phyloP scores from a whole-genome alignment of 2,888 invertebrate species.

The Trileptium ribeirensis region DNA sequence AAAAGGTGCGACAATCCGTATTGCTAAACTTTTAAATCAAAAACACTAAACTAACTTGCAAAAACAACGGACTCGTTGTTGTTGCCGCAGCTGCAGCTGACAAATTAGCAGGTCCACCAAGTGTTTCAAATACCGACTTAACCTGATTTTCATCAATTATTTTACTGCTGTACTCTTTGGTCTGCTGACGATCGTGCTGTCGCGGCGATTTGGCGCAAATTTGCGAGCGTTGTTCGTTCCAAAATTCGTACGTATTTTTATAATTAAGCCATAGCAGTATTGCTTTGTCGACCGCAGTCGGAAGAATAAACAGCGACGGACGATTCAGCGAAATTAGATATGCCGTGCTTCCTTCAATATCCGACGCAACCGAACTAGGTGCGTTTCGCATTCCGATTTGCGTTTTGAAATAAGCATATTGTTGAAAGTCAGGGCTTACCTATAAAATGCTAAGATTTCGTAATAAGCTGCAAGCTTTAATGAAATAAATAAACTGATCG shows the following conservation, averaged over 20 bases:
- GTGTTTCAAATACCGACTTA: background rate
- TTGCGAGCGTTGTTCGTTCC: slow-evolving; percentile 77
- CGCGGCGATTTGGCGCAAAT: slow-evolving; percentile 1
- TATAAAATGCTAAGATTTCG: no score
- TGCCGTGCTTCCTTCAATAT: slow-evolving; percentile 24
- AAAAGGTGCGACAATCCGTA: background rate
- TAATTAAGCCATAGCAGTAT: slow-evolving; percentile 98
- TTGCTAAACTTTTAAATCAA: background rate
- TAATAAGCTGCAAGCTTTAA: no score
- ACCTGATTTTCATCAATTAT: background rate
- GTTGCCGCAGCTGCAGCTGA: no score
- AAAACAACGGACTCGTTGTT: slow-evolving; percentile 17
- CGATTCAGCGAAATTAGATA: slow-evolving; percentile 74
- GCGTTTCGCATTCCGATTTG: slow-evolving; percentile 63
- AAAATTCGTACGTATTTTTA: slow-evolving; percentile 97
- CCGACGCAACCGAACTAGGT: background rate
- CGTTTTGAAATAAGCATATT: slow-evolving; percentile 95
- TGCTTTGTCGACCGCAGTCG: slow-evolving; percentile 92
- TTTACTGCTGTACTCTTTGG: background rate
- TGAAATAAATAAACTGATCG: no score
- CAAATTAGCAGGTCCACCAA: background rate
- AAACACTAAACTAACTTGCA: slow-evolving; percentile 17
- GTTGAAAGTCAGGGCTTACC: slow-evolving; percentile 84
- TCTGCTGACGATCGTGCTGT: background rate
- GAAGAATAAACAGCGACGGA: slow-evolving; percentile 90